Conservation (phyloP, 1,140 invertebrate species). For the Drosophila oshimai region DNA sequence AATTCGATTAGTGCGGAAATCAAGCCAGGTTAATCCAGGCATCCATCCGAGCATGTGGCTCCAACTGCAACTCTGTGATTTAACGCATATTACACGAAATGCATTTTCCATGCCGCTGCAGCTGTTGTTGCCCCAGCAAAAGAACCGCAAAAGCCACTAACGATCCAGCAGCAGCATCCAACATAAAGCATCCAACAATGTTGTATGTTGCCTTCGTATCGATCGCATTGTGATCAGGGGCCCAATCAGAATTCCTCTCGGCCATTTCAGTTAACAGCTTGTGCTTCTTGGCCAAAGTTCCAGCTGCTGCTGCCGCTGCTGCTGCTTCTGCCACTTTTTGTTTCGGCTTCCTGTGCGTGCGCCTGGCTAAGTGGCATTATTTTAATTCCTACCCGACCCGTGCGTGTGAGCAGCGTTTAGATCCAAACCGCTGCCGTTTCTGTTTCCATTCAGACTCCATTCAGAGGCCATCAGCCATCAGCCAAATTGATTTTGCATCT, state of each 20-base stretch:
- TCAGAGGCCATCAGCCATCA: constrained; percentile 26
- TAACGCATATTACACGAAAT: constrained; percentile 75
- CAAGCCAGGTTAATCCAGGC: constrained; percentile 16
- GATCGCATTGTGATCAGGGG: constrained; percentile 50
- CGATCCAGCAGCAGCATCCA: constrained; percentile 21
- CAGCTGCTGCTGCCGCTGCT: constrained; percentile 11
- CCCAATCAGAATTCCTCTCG: constrained; percentile 43
- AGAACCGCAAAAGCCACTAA: constrained; percentile 69
- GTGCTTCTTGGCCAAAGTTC: constrained; percentile 23
- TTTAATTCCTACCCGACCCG: constrained; percentile 47
- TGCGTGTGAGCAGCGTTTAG: constrained; percentile 48
- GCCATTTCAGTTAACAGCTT: constrained; percentile 44
- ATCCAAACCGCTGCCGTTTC: background rate
- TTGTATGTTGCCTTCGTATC: constrained; percentile 38
- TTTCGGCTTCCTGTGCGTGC: constrained; percentile 41
- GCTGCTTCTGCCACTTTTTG: background rate
- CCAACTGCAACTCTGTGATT: constrained; percentile 48
- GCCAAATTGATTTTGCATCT: constrained; percentile 72
- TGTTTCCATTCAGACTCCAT: too few relatives aligned
- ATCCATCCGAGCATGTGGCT: background rate
- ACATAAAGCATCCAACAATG: constrained; percentile 25
- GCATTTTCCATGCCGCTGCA: constrained; percentile 64
- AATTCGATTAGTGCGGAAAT: constrained; percentile 59
- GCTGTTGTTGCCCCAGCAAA: background rate
- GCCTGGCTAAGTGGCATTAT: constrained; percentile 45